phyloP scores from a whole-genome alignment of 2,888 invertebrate species.

The Scaptomyza parva region DNA sequence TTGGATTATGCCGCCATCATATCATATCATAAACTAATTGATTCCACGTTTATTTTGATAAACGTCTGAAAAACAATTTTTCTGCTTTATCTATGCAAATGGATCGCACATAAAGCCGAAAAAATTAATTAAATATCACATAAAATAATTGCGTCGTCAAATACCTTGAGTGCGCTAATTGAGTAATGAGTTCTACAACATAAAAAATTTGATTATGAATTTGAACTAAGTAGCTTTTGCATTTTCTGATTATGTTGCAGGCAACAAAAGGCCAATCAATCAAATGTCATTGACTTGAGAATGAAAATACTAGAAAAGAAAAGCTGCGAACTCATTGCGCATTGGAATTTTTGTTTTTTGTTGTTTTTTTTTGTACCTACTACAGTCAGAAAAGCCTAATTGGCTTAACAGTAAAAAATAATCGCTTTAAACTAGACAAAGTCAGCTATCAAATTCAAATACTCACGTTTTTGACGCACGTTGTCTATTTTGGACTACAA shows the following conservation, averaged over 20 bases:
- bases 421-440: constrained; percentile 49
- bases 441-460: constrained; percentile 15
- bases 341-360: background rate
- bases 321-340: constrained; percentile 15
- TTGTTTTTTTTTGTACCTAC: background rate
- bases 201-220: constrained; percentile 41
- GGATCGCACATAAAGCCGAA: background rate
- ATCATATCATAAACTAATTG: constrained; percentile 25
- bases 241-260: constrained; percentile 13
- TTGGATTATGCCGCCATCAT: background rate
- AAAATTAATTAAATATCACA: constrained; percentile 27
- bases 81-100: background rate
- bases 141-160: constrained; percentile 25
- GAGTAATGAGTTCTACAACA: constrained; percentile 16
- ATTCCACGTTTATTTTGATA: constrained; percentile 19
- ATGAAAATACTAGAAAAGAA: constrained; percentile 10
- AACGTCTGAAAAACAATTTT: constrained; percentile 7
- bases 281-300: constrained; percentile 58
- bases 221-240: constrained; percentile 17
- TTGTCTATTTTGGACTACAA: constrained; percentile 21
- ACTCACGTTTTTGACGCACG: constrained; percentile 36
- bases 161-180: constrained; percentile 22
- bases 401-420: constrained; percentile 68
- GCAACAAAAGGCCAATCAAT: constrained; percentile 10
- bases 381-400: constrained; percentile 52